These are phyloP conservation scores for Ursus arctos DNA, from an alignment of 2,113 vertebrate genomes.

Conservation along the genomic window DNA sequence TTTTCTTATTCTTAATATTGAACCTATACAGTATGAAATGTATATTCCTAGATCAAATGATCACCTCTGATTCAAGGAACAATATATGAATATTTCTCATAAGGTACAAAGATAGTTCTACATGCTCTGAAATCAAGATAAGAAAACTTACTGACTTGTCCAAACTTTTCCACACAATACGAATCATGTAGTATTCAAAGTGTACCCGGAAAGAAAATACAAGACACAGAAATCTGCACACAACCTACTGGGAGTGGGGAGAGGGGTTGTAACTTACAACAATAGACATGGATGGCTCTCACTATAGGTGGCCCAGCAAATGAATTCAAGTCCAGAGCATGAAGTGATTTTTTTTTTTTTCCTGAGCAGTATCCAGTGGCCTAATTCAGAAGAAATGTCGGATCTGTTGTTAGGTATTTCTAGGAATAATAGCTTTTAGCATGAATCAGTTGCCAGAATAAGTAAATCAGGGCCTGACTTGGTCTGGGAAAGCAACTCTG, in stretches of 20 bases:
- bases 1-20: conserved; percentile 2
- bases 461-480: not conserved
- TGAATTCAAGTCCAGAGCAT: not conserved
- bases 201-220: not conserved
- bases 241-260: not conserved
- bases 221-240: not conserved
- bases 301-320: not conserved
- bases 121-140: not conserved
- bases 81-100: not conserved
- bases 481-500: not conserved
- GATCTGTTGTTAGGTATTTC: not conserved
- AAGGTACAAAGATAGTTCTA: not conserved
- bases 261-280: not conserved
- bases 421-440: not conserved
- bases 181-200: conserved; percentile 8
- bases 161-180: not conserved
- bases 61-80: not conserved
- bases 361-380: not conserved
- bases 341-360: not conserved
- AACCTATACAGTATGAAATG: not conserved
- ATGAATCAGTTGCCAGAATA: not conserved
- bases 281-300: not conserved
- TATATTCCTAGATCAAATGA: not conserved
- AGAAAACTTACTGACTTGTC: not conserved
- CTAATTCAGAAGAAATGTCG: not conserved